phyloP scores from a whole-genome alignment of 2,797 vertebrate species.

The Numenius phaeopus region DNA sequence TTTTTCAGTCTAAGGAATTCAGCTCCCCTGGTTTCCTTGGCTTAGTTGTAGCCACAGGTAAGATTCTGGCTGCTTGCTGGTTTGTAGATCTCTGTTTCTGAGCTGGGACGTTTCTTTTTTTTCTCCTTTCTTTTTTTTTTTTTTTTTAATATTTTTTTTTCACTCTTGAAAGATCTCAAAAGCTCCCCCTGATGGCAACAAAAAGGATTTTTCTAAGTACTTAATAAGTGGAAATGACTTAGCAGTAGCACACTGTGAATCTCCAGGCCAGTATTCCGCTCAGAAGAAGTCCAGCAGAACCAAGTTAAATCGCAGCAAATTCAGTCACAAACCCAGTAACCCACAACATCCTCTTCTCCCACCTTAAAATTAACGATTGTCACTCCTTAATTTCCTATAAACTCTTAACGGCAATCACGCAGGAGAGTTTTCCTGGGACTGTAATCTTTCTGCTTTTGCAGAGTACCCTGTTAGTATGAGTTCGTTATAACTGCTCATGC shows the following conservation, averaged over 20 bases:
- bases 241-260: conserved; percentile 22
- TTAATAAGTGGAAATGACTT: conserved; percentile 72
- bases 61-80: conserved; percentile 77
- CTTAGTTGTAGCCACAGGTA: conserved; percentile 88
- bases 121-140: not conserved
- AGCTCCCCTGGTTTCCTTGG: conserved; percentile 74
- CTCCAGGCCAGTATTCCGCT: not conserved
- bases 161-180: conserved; percentile 81
- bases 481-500: not conserved
- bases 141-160: conserved; percentile 8
- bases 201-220: conserved; percentile 74
- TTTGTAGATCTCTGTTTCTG: conserved; percentile 82
- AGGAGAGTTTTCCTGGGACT: not conserved
- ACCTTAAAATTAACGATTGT: fast-evolving
- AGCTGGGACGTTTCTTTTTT: conserved; percentile 81
- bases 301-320: not conserved
- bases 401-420: not conserved
- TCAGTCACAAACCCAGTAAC: not conserved
- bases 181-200: conserved; percentile 85
- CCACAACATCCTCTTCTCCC: not conserved
- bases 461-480: not conserved
- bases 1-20: conserved; percentile 76
- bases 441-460: not conserved
- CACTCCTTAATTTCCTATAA: not conserved
- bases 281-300: not conserved